Evolutionary conservation across 2,888 invertebrate genomes (phyloP).

Genomic region (Drosophila nigritarsus): DNA sequence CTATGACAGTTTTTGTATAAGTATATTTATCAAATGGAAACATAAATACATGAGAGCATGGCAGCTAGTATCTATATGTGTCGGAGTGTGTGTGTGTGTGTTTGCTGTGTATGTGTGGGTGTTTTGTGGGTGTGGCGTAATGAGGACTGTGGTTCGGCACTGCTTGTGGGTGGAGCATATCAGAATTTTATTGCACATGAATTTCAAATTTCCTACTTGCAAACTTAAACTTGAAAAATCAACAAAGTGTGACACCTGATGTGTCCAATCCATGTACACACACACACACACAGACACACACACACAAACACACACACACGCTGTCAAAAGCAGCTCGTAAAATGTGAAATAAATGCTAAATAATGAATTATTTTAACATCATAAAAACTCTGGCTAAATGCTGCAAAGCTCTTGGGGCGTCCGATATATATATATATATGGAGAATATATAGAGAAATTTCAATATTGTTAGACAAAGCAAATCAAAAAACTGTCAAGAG

Average conservation of each 20-base stretch:
- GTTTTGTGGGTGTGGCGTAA: slow-evolving; percentile 31
- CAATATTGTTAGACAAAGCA: slow-evolving; percentile 6
- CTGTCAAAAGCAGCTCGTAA: slow-evolving; percentile 45
- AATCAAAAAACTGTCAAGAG: neutral
- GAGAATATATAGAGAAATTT: neutral
- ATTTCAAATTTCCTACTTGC: slow-evolving; percentile 51
- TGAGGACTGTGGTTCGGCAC: slow-evolving; percentile 44
- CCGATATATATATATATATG: neutral
- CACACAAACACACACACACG: neutral
- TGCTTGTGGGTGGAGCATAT: slow-evolving; percentile 35
- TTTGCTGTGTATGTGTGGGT: slow-evolving; percentile 5
- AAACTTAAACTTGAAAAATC: slow-evolving; percentile 43
- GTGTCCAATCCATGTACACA: slow-evolving; percentile 19
- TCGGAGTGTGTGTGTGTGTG: neutral
- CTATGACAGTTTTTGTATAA: slow-evolving; percentile 60
- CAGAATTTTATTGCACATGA: slow-evolving; percentile 64
- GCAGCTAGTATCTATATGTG: slow-evolving; percentile 16
- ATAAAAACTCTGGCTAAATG: slow-evolving; percentile 1
- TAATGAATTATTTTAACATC: slow-evolving; percentile 15
- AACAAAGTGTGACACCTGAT: slow-evolving; percentile 51
- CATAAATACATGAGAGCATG: slow-evolving; percentile 48
- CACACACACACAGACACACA: neutral
- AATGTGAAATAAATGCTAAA: slow-evolving; percentile 54
- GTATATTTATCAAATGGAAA: slow-evolving; percentile 67
- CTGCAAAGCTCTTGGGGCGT: neutral